Percentiles rank a stretch among this genome's conserved stretches.
Conservation (phyloP, 2,888 invertebrate genomes). For the Hemithea aestivaria region DNA sequence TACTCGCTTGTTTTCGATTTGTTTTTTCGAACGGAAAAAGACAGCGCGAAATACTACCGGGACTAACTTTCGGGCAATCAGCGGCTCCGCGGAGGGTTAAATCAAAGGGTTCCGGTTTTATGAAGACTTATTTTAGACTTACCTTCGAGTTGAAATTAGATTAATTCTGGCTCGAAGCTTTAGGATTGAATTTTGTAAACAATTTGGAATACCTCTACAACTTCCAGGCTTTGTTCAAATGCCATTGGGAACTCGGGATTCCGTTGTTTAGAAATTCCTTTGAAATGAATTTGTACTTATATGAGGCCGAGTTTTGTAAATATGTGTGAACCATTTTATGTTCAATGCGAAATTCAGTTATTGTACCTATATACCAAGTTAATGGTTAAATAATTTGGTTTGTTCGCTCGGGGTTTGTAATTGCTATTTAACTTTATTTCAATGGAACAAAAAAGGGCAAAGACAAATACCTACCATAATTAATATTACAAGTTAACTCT, state of each 20-base stretch:
- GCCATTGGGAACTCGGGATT: constrained; percentile 71
- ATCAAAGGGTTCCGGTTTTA: constrained; percentile 79
- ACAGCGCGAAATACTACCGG: constrained; percentile 59
- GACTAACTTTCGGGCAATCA: constrained; percentile 76
- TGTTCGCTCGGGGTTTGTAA: constrained; percentile 35
- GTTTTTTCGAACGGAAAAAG: constrained; percentile 67
- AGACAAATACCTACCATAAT: too few relatives aligned
- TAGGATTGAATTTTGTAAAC: constrained; percentile 79
- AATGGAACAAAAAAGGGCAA: background rate
- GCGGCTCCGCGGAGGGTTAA: constrained; percentile 73
- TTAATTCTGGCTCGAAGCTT: constrained; percentile 78
- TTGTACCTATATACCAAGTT: too few relatives aligned
- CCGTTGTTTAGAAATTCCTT: constrained; percentile 74
- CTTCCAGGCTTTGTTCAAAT: constrained; percentile 76
- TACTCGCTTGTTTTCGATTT: constrained; percentile 73
- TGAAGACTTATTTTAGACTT: constrained; percentile 79
- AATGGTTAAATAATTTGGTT: constrained; percentile 62
- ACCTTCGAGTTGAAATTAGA: constrained; percentile 79
- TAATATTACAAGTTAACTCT: too few relatives aligned
- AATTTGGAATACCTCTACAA: constrained; percentile 77
- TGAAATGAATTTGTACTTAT: constrained; percentile 71
- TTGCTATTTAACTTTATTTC: constrained; percentile 13
- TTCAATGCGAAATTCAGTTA: constrained; percentile 47
- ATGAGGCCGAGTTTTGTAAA: constrained; percentile 65
- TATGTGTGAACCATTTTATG: constrained; percentile 51